Evolutionary conservation across 2,888 invertebrate species (phyloP).

Genomic region (Chrysodeixis includens): DNA sequence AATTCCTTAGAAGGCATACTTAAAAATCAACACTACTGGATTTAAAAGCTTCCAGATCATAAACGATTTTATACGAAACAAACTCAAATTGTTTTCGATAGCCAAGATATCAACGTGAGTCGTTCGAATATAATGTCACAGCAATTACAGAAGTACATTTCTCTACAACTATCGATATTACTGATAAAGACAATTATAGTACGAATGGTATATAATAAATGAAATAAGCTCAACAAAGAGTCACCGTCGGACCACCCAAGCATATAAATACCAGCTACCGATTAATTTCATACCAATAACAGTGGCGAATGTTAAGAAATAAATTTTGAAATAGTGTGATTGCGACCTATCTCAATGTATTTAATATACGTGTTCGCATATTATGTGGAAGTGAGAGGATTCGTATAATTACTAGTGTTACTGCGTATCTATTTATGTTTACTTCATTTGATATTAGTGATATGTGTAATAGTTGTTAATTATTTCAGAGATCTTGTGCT

Average conservation of each 20-base stretch:
- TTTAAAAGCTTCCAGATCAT: neutral
- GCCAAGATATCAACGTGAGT: neutral
- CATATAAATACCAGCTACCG: conserved; percentile 48
- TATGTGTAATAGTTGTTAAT: no score
- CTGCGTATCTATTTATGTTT: conserved; percentile 22
- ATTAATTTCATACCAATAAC: conserved; percentile 54
- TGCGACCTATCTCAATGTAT: conserved; percentile 37
- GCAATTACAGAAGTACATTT: neutral
- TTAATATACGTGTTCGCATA: conserved; percentile 35
- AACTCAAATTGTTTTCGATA: neutral
- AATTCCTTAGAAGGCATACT: no score
- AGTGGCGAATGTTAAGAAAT: conserved; percentile 41
- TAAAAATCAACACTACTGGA: no score
- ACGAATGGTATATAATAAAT: conserved; percentile 49
- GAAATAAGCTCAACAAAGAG: conserved; percentile 37
- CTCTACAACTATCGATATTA: conserved; percentile 31
- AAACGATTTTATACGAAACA: neutral
- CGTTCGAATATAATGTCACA: neutral
- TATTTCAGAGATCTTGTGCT: no score
- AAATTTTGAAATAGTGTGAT: conserved; percentile 41
- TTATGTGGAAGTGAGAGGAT: conserved; percentile 48
- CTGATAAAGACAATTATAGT: conserved; percentile 43
- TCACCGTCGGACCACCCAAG: conserved; percentile 52
- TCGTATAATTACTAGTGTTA: conserved; percentile 41
- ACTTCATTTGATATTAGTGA: conserved; percentile 9